Evolutionary conservation across 1,140 invertebrate species (phyloP).

Genomic region (Magallana ariakensis): DNA sequence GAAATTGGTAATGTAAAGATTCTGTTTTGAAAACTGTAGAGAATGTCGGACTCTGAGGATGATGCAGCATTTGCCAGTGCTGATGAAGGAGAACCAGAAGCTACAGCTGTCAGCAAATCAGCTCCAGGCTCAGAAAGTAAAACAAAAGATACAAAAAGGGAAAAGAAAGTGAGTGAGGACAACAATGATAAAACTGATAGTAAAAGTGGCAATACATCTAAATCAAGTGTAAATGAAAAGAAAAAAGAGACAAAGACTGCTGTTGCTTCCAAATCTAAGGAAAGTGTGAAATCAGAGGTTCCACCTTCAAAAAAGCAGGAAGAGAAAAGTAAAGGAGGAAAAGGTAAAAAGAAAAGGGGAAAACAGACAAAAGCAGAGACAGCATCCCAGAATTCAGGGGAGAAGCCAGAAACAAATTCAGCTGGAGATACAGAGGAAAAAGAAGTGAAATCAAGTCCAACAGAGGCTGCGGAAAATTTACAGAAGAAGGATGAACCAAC

Average conservation of each 20-base stretch:
- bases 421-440: background rate
- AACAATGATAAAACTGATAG: constrained; percentile 23
- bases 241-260: constrained; percentile 7
- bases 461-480: background rate
- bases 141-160: background rate
- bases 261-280: background rate
- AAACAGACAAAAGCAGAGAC: constrained; percentile 33
- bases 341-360: constrained; percentile 49
- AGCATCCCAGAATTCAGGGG: background rate
- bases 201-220: constrained; percentile 43
- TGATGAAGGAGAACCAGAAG: constrained; percentile 69
- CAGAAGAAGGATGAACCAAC: background rate
- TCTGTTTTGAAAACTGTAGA: background rate
- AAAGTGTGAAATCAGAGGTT: constrained; percentile 24
- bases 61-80: constrained; percentile 72
- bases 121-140: background rate
- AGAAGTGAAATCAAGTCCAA: background rate
- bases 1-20: too few relatives aligned
- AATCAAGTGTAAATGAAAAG: constrained; percentile 40
- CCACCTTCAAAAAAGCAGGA: constrained; percentile 35
- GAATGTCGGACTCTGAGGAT: constrained; percentile 73
- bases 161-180: background rate
- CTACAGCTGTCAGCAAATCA: background rate
- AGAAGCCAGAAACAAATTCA: background rate
- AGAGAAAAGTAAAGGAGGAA: constrained; percentile 41